Evolutionary conservation across 2,113 vertebrate species (phyloP), one percentile per base, ranked within the genome.

Genomic region (Pachycephala philippinensis): DNA sequence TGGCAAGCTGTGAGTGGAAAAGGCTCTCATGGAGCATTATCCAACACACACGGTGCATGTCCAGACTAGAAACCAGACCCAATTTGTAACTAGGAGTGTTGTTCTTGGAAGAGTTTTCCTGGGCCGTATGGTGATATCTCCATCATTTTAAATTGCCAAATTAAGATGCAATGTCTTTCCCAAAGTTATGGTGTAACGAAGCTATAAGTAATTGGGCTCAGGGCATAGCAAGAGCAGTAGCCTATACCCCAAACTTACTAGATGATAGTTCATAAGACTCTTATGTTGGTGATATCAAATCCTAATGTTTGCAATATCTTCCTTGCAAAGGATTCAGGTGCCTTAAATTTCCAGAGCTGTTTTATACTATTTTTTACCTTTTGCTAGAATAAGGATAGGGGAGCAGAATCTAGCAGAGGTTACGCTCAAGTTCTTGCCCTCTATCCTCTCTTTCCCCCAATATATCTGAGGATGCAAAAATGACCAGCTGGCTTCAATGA

Each of bases 371-470:
- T 52, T 49, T 76, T 71, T 37, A 57, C 24, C 33, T 81, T 78
- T 71, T 78, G 33, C 9, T 79, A 33, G 26, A 64, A 49, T 30
- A 42, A 49, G 13, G 27, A 10, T 20, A 44, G 14, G 4, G 37
- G 28, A 75, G 9, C 26, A 84, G 49, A 65, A 16, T 11, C 22
- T 61, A 42, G 57, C 30, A 80, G 75, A 53, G 12, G 5, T 75
- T 21, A 35, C 4, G 7, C 12, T 66, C 7, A 18, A 47, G 7
- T 37, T 40, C 42, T 56, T 90, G 49, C 15, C 15, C 13, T 83
- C 30, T 76, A 6, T 23, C 6, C 3, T 22, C 7, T 5, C 4
- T 44, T 47, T 27, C 2, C 22, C 5, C 2, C 15, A 3, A 0
- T 40, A 52, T 5, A 15, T 45, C 33, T 66, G 33, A 56, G 16